Conservation (phyloP, 2,888 invertebrate genomes). For the Apocheima hispidaria region DNA sequence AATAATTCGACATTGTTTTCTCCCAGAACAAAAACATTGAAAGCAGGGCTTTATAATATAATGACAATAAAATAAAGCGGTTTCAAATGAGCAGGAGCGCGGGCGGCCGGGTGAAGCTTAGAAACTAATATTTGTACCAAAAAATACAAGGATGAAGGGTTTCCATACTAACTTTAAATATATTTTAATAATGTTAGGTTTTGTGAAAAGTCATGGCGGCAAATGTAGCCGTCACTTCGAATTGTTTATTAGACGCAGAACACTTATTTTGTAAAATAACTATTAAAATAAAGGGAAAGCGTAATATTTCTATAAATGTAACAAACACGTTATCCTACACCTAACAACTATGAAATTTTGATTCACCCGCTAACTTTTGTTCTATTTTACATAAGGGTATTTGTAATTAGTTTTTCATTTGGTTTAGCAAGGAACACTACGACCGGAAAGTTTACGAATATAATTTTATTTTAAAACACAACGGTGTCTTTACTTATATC, state of each 20-base stretch:
- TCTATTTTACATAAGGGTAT: constrained; percentile 54
- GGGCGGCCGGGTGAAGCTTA: no score
- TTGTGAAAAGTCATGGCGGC: neutral
- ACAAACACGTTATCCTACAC: constrained; percentile 38
- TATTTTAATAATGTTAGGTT: no score
- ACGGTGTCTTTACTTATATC: constrained; percentile 11
- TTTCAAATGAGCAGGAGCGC: no score
- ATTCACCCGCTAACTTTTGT: constrained; percentile 55
- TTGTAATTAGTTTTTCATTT: constrained; percentile 46
- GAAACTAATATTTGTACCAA: no score
- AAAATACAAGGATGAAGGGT: no score
- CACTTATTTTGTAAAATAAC: neutral
- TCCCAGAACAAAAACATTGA: no score
- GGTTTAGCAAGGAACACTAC: constrained; percentile 61
- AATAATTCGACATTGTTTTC: no score
- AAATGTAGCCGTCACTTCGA: neutral
- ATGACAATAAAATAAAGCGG: no score
- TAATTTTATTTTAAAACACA: constrained; percentile 6
- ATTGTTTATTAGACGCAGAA: constrained; percentile 6
- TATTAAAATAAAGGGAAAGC: constrained; percentile 17
- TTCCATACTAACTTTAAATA: no score
- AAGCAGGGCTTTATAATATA: no score
- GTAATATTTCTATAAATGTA: constrained; percentile 28
- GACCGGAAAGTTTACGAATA: constrained; percentile 34
- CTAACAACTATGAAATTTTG: constrained; percentile 47